Percentiles rank a stretch among this genome's conserved stretches.
Conservation (phyloP, 64 coral and sea anemone genomes). For the Astreopora myriophthalma region DNA sequence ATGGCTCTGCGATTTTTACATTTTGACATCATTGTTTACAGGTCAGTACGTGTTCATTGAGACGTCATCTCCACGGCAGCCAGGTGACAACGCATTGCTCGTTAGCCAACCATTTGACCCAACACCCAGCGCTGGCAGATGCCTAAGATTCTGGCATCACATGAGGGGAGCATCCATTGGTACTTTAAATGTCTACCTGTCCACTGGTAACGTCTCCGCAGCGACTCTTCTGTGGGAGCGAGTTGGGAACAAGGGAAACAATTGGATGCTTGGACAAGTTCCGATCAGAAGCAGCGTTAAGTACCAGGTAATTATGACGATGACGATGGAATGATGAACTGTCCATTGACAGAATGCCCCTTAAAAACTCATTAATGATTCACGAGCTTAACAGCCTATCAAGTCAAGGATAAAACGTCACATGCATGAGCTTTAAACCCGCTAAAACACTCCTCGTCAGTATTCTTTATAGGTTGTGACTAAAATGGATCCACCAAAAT, state of each 20-base stretch:
- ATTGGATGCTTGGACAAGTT: constrained; percentile 78
- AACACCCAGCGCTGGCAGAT: constrained; percentile 63
- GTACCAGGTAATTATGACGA: constrained; percentile 63
- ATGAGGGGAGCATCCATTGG: constrained; percentile 91
- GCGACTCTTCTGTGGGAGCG: constrained; percentile 65
- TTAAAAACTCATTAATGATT: too few relatives aligned
- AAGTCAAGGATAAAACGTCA: too few relatives aligned
- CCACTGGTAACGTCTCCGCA: constrained; percentile 39
- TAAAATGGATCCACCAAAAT: too few relatives aligned
- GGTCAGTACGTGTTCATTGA: constrained; percentile 91
- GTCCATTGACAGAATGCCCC: too few relatives aligned
- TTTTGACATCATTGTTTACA: background rate
- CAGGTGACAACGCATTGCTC: constrained; percentile 79
- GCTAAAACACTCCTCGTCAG: too few relatives aligned
- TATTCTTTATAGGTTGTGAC: too few relatives aligned
- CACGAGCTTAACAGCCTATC: too few relatives aligned
- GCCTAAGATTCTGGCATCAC: constrained; percentile 94
- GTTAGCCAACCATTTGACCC: constrained; percentile 75
- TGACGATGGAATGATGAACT: too few relatives aligned
- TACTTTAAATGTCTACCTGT: constrained; percentile 72
- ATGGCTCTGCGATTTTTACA: background rate
- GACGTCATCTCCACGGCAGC: constrained; percentile 70
- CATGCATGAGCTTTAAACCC: too few relatives aligned
- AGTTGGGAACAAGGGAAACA: constrained; percentile 75
- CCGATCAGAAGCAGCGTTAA: constrained; percentile 67